Evolutionary conservation across 2,113 vertebrate genomes (phyloP).

Genomic region (Syrmaticus mikado): DNA sequence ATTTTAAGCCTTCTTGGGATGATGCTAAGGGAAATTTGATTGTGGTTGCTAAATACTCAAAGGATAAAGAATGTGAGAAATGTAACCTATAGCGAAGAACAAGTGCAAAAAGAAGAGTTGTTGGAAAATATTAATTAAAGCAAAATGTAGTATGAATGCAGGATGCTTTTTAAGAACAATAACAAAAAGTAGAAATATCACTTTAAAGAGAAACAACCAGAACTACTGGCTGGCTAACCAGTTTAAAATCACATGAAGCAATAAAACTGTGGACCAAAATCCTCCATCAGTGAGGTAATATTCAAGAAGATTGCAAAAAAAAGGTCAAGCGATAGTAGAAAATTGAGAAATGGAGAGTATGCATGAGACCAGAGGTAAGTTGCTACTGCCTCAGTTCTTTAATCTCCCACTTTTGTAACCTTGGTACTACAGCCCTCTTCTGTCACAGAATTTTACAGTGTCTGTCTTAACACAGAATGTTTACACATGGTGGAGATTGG

Average conservation of each 20-base stretch:
- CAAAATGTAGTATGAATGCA: neutral
- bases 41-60: neutral
- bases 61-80: neutral
- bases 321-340: neutral
- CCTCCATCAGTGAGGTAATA: neutral
- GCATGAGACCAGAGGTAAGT: neutral
- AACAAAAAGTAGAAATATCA: neutral
- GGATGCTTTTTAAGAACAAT: neutral
- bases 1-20: neutral
- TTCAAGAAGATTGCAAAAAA: neutral
- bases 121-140: neutral
- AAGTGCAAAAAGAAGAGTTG: neutral
- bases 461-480: neutral
- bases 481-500: neutral
- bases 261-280: neutral
- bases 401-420: neutral
- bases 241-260: neutral
- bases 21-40: neutral
- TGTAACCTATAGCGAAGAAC: neutral
- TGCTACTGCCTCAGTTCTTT: rapidly evolving
- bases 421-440: neutral
- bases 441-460: neutral
- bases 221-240: neutral
- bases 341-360: neutral
- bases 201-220: rapidly evolving